Conservation (phyloP, 2,888 invertebrate species). For the Philopedon plagiatum region DNA sequence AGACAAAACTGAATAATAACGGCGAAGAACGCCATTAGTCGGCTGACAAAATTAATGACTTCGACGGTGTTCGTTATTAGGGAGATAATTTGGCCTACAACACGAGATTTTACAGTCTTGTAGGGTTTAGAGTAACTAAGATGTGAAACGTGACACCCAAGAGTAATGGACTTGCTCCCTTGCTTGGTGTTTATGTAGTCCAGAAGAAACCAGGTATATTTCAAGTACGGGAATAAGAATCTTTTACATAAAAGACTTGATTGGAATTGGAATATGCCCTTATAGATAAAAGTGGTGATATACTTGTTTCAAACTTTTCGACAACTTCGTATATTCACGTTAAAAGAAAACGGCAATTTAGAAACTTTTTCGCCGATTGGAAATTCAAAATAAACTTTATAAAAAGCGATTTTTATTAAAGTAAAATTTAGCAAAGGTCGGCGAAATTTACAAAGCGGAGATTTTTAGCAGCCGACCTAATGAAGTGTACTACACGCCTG, state of each 20-base stretch:
- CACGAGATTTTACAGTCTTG: conserved; percentile 41
- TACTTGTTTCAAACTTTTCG: no score
- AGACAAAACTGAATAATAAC: conserved; percentile 45
- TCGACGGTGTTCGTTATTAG: conserved; percentile 45
- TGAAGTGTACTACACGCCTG: not conserved
- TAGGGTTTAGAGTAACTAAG: conserved; percentile 29
- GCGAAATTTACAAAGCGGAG: conserved; percentile 1
- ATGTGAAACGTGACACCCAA: conserved; percentile 21
- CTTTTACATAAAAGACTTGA: no score
- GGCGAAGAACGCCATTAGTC: conserved; percentile 45
- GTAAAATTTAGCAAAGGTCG: conserved; percentile 19
- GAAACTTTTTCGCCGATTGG: conserved; percentile 27
- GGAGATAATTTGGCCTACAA: conserved; percentile 44
- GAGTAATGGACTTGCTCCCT: conserved; percentile 22
- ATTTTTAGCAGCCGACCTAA: conserved; percentile 13
- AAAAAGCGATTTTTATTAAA: conserved; percentile 24
- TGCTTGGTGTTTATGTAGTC: no score
- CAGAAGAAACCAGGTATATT: no score
- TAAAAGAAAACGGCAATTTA: conserved; percentile 16
- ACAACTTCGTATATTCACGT: not conserved
- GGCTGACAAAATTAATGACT: conserved; percentile 49
- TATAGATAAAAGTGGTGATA: no score
- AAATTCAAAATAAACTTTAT: conserved; percentile 26
- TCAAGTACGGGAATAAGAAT: no score
- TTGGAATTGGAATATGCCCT: no score